Conservation (phyloP, 1,140 invertebrate genomes). For the Anoplolepis gracilipes region DNA sequence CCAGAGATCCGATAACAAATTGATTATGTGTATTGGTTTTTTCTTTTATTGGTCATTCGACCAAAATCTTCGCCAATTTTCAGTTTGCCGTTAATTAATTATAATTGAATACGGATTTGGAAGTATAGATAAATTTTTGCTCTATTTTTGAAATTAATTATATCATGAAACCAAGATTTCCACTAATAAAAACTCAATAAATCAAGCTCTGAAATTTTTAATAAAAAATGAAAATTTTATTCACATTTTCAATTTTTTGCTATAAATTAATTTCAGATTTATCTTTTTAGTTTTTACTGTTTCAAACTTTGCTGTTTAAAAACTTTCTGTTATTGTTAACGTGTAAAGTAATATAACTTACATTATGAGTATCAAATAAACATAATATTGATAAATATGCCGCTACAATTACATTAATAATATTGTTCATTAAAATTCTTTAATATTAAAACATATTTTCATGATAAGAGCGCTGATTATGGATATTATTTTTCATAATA, state of each 20-base stretch:
- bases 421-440: slow-evolving; percentile 40
- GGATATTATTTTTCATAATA: slow-evolving; percentile 13
- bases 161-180: neutral
- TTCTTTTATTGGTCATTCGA: neutral
- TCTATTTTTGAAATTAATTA: slow-evolving; percentile 11
- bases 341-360: neutral
- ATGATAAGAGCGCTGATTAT: slow-evolving; percentile 2
- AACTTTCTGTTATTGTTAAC: neutral
- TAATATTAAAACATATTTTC: slow-evolving; percentile 7
- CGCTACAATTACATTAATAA: slow-evolving; percentile 36
- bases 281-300: neutral
- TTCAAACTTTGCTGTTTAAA: neutral
- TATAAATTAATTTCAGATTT: neutral
- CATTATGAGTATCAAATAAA: slow-evolving; percentile 8
- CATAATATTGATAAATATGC: neutral
- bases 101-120: neutral
- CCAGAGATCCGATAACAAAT: neutral
- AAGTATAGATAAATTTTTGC: slow-evolving; percentile 3
- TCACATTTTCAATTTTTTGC: neutral
- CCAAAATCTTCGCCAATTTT: slow-evolving; percentile 1
- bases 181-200: neutral
- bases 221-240: neutral
- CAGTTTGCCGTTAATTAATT: slow-evolving; percentile 6
- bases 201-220: neutral
- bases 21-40: neutral